Evolutionary conservation across 2,113 vertebrate genomes (phyloP).

Genomic region (Girardinichthys multiradiatus): DNA sequence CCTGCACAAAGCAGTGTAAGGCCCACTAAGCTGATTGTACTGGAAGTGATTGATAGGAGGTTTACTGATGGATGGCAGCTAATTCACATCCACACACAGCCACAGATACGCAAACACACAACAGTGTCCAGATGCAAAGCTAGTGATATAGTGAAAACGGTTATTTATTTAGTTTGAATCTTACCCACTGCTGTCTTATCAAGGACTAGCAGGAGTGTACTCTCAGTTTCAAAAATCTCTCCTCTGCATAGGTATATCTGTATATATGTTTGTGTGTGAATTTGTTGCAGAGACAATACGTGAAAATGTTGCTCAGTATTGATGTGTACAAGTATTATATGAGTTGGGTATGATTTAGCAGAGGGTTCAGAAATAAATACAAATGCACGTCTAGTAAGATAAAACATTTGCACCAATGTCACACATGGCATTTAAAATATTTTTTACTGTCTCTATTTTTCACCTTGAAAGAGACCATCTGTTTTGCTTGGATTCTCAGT

Average conservation of each 20-base stretch:
- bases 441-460: too few species aligned
- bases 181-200: constrained; percentile 64
- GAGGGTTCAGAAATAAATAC: constrained; percentile 4
- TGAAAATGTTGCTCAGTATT: constrained; percentile 25
- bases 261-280: constrained; percentile 18
- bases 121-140: constrained; percentile 19
- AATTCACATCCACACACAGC: constrained; percentile 26
- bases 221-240: constrained; percentile 68
- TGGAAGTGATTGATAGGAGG: constrained; percentile 62
- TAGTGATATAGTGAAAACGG: constrained; percentile 48
- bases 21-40: constrained; percentile 69
- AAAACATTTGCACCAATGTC: not conserved
- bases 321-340: constrained; percentile 11
- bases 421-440: too few species aligned
- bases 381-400: not conserved
- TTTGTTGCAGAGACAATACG: constrained; percentile 22
- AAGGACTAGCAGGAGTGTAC: constrained; percentile 50
- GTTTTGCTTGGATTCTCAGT: too few species aligned
- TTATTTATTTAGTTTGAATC: constrained; percentile 56
- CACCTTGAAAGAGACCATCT: too few species aligned
- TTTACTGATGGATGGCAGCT: constrained; percentile 55
- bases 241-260: constrained; percentile 12
- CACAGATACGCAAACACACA: not conserved
- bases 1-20: constrained; percentile 29
- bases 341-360: constrained; percentile 21